phyloP scores from a whole-genome alignment of 2,888 invertebrate genomes.

The Orchestes rusci region DNA sequence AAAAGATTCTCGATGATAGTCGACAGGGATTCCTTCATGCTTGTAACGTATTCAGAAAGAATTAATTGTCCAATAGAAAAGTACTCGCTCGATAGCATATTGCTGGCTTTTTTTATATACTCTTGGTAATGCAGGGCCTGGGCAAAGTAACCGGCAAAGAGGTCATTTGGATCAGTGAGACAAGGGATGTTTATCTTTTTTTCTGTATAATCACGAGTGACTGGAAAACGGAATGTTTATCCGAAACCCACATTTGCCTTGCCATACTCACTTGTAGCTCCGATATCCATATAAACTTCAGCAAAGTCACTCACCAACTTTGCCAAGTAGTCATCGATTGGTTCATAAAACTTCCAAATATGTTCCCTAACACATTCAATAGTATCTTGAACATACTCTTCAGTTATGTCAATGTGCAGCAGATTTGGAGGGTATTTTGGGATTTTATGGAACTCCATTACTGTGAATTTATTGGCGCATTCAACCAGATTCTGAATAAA shows the following conservation, averaged over 20 bases:
- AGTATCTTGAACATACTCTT: slow-evolving; percentile 42
- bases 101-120: slow-evolving; percentile 54
- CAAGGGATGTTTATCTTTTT: no score
- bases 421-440: slow-evolving; percentile 26
- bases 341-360: slow-evolving; percentile 50
- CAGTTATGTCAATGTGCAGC: slow-evolving; percentile 35
- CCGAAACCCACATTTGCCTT: no score
- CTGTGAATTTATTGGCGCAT: slow-evolving; percentile 18
- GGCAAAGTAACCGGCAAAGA: slow-evolving; percentile 5
- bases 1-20: slow-evolving; percentile 56
- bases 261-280: slow-evolving; percentile 10
- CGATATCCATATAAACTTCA: slow-evolving; percentile 39
- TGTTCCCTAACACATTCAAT: slow-evolving; percentile 48
- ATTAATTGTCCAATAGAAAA: slow-evolving; percentile 58
- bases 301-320: slow-evolving; percentile 50
- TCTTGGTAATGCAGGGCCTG: slow-evolving; percentile 48
- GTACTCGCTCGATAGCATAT: slow-evolving; percentile 59
- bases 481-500: slow-evolving; percentile 44
- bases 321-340: slow-evolving; percentile 51
- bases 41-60: slow-evolving; percentile 56
- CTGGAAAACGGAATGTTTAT: no score
- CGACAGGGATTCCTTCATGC: slow-evolving; percentile 53
- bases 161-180: not conserved
- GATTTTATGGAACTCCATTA: slow-evolving; percentile 31
- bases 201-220: no score